These are phyloP conservation scores for Pollenia angustigena DNA, from an alignment of 2,888 invertebrate species.

Conservation along the genomic window DNA sequence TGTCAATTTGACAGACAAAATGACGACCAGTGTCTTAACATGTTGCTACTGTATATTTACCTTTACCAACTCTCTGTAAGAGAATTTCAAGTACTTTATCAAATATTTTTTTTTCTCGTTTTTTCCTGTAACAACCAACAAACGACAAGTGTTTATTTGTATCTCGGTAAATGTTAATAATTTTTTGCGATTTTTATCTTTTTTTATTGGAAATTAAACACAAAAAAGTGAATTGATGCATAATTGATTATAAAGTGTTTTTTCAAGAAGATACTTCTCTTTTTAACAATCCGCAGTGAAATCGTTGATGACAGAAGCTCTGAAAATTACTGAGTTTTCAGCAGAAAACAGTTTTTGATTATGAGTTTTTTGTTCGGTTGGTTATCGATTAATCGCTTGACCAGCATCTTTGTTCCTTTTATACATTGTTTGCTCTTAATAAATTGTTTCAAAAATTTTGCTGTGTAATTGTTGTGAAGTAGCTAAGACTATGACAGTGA, in stretches of 20 bases:
- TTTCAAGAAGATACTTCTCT: constrained; percentile 14
- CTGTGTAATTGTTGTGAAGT: constrained; percentile 70
- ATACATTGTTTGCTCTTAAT: constrained; percentile 48
- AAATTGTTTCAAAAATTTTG: constrained; percentile 48
- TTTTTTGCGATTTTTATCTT: constrained; percentile 71
- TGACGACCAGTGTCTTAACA: constrained; percentile 75
- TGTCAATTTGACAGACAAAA: constrained; percentile 76
- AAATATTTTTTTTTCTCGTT: neutral
- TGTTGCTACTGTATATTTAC: constrained; percentile 68
- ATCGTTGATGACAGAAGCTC: constrained; percentile 43
- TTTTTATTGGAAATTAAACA: constrained; percentile 66
- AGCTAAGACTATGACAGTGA: constrained; percentile 54
- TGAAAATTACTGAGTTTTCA: constrained; percentile 58
- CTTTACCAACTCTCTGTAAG: constrained; percentile 4
- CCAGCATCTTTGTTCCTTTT: constrained; percentile 65
- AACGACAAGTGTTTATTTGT: constrained; percentile 45
- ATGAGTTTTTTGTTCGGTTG: constrained; percentile 61
- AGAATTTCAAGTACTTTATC: constrained; percentile 66
- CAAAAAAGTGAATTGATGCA: constrained; percentile 63
- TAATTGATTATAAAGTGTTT: constrained; percentile 70
- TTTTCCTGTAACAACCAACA: neutral
- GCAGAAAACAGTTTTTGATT: constrained; percentile 55
- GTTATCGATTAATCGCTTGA: constrained; percentile 72
- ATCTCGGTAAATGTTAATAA: constrained; percentile 27
- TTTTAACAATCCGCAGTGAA: constrained; percentile 11